Evolutionary conservation across 2,113 vertebrate genomes (phyloP).

Genomic region (Paracanthobrama guichenoti): DNA sequence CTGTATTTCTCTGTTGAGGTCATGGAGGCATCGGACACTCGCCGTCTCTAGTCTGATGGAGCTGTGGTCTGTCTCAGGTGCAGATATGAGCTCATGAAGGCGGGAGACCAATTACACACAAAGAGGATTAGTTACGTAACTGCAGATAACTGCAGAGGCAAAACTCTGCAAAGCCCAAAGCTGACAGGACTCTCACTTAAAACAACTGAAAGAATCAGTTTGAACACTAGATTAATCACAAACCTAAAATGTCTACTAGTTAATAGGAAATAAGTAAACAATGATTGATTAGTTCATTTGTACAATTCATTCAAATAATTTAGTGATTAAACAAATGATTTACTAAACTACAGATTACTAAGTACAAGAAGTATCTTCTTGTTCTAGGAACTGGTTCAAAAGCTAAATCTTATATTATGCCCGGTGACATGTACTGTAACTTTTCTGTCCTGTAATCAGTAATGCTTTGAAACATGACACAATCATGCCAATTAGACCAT

Average conservation of each 20-base stretch:
- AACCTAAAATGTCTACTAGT: not conserved
- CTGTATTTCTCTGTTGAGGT: not conserved
- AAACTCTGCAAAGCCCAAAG: slow-evolving; percentile 11
- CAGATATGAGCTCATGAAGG: slow-evolving; percentile 30
- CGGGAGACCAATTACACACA: slow-evolving; percentile 44
- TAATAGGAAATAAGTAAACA: too few relatives aligned
- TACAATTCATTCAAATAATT: too few relatives aligned
- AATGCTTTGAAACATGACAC: too few relatives aligned
- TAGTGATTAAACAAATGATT: too few relatives aligned
- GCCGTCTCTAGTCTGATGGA: not conserved
- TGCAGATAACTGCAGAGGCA: slow-evolving; percentile 8
- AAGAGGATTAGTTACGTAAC: slow-evolving; percentile 59
- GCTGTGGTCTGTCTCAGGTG: slow-evolving; percentile 40
- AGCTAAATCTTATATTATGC: not conserved
- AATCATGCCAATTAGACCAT: too few relatives aligned
- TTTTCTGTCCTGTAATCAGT: too few relatives aligned
- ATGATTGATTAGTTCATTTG: too few relatives aligned
- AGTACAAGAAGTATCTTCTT: too few relatives aligned
- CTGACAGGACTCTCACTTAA: slow-evolving; percentile 3
- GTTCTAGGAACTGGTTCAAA: not conserved
- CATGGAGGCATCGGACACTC: not conserved
- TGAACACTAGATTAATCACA: not conserved
- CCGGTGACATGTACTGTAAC: too few relatives aligned
- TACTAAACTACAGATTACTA: not conserved
- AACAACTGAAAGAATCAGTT: not conserved